Evolutionary conservation across 1,140 invertebrate genomes (phyloP).

Genomic region (Zaprionus gabonicus): DNA sequence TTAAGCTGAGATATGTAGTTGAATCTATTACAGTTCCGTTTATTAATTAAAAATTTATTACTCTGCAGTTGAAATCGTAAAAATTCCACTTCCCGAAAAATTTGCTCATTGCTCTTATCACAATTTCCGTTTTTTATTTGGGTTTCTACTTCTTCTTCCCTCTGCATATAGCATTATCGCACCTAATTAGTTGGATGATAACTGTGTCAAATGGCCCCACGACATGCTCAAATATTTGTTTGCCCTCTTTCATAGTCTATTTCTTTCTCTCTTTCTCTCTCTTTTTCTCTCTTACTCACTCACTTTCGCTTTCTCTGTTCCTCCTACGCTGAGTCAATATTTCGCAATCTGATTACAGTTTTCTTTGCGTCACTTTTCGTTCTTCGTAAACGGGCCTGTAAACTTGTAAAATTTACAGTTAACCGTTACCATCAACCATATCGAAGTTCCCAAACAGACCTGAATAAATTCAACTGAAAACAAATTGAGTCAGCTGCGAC

Average conservation of each 20-base stretch:
- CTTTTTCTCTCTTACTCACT: neutral
- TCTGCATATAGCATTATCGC: slow-evolving; percentile 11
- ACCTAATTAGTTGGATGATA: slow-evolving; percentile 42
- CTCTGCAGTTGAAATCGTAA: neutral
- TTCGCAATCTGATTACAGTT: slow-evolving; percentile 46
- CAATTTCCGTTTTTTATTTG: slow-evolving; percentile 4
- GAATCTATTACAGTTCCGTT: neutral
- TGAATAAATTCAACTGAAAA: slow-evolving; percentile 18
- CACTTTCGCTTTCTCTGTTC: slow-evolving; percentile 5
- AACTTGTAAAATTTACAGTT: neutral
- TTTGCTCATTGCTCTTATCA: slow-evolving; percentile 9
- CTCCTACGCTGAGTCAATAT: slow-evolving; percentile 25
- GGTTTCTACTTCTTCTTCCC: neutral
- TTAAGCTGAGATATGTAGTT: no score
- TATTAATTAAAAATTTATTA: no score
- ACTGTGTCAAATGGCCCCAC: slow-evolving; percentile 43
- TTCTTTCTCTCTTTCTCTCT: slow-evolving; percentile 1
- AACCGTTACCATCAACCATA: neutral
- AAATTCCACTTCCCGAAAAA: neutral
- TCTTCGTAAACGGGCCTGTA: neutral
- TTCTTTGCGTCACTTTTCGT: slow-evolving; percentile 12
- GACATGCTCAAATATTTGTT: slow-evolving; percentile 43
- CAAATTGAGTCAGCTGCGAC: slow-evolving; percentile 40
- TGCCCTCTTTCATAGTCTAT: slow-evolving; percentile 10
- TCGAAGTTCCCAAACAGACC: neutral